Evolutionary conservation across 1,140 invertebrate genomes (phyloP).

Genomic region (Anagrus nilaparvatae): DNA sequence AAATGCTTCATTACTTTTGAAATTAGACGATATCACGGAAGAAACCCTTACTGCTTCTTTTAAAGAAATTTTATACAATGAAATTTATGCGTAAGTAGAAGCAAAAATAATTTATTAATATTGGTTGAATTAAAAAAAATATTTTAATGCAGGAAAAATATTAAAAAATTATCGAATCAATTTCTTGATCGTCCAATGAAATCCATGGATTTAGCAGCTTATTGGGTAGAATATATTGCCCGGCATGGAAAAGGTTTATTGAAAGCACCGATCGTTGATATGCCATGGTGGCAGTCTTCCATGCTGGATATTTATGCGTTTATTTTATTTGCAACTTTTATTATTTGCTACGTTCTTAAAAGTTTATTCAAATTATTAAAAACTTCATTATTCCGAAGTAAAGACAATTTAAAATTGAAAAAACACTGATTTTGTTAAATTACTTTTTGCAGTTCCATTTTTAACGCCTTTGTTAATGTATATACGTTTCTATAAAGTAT

Average conservation of each 20-base stretch:
- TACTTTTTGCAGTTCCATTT: too few species aligned
- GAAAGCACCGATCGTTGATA: slow-evolving; percentile 18
- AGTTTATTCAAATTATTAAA: too few species aligned
- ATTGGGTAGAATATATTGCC: slow-evolving; percentile 35
- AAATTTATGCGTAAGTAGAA: slow-evolving; percentile 42
- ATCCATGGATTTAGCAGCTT: slow-evolving; percentile 28
- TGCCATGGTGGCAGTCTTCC: slow-evolving; percentile 24
- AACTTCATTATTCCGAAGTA: too few species aligned
- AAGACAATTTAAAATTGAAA: background rate
- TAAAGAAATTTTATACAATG: slow-evolving; percentile 27
- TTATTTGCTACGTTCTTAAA: too few species aligned
- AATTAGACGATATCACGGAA: slow-evolving; percentile 30
- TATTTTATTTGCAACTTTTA: too few species aligned
- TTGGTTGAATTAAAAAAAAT: background rate
- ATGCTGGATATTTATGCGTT: slow-evolving; percentile 24
- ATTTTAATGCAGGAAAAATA: slow-evolving; percentile 27
- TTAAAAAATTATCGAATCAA: slow-evolving; percentile 25
- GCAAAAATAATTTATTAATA: too few species aligned
- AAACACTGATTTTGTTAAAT: background rate
- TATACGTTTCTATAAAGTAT: too few species aligned
- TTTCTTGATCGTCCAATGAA: slow-evolving; percentile 25
- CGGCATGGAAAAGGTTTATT: slow-evolving; percentile 29
- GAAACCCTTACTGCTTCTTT: slow-evolving; percentile 25
- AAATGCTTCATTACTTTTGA: slow-evolving; percentile 24
- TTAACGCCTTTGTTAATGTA: too few species aligned